phyloP scores from a whole-genome alignment of 2,888 invertebrate species.

The Nycteola revayana region DNA sequence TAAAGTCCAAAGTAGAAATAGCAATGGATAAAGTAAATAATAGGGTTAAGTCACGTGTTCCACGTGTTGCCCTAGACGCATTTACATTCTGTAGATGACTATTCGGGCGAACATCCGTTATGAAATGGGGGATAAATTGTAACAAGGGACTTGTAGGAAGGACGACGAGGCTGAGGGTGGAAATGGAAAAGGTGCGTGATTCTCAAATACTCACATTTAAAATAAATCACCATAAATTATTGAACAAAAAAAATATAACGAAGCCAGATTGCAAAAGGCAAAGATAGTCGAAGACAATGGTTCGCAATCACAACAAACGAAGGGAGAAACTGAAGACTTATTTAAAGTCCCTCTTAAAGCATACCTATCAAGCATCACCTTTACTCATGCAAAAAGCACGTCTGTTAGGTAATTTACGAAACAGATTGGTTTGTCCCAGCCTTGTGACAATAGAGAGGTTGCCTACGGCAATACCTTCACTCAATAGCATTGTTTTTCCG shows the following conservation, averaged over 20 bases:
- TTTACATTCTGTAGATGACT: slow-evolving; percentile 50
- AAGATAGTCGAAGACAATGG: slow-evolving; percentile 1
- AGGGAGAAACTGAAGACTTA: slow-evolving; percentile 13
- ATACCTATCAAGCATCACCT: slow-evolving; percentile 24
- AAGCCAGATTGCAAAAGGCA: too few relatives aligned
- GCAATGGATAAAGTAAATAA: too few relatives aligned
- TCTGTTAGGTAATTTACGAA: slow-evolving; percentile 32
- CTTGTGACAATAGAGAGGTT: slow-evolving; percentile 28
- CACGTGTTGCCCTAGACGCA: slow-evolving; percentile 31
- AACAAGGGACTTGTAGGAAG: slow-evolving; percentile 42
- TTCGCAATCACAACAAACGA: slow-evolving; percentile 8
- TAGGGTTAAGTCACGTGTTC: slow-evolving; percentile 43
- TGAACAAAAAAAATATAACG: too few relatives aligned
- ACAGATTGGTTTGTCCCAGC: slow-evolving; percentile 34
- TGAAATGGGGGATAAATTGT: slow-evolving; percentile 58
- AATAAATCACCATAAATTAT: too few relatives aligned
- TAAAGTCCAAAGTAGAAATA: slow-evolving; percentile 7
- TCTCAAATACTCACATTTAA: too few relatives aligned
- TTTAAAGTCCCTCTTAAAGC: slow-evolving; percentile 19
- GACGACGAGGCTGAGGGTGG: slow-evolving; percentile 26
- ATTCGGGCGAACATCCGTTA: slow-evolving; percentile 59
- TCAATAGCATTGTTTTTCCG: slow-evolving; percentile 70
- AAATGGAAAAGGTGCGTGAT: slow-evolving; percentile 16
- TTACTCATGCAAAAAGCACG: slow-evolving; percentile 32
- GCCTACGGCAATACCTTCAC: slow-evolving; percentile 40